These are phyloP conservation scores for Limnephilus lunatus DNA, from an alignment of 2,888 invertebrate genomes.

Conservation along the genomic window DNA sequence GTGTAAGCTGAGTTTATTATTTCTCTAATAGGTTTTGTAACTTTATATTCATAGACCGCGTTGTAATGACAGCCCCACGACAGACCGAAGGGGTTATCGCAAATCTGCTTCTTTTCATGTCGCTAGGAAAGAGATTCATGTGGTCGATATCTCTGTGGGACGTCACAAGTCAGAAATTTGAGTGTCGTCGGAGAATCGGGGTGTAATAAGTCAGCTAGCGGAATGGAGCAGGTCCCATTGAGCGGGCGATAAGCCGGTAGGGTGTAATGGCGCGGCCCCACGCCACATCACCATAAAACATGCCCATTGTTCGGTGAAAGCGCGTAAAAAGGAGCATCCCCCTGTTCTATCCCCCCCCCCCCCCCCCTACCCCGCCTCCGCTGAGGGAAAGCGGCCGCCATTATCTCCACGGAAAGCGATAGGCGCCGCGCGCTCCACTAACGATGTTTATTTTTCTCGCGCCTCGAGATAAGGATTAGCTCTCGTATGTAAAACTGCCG, in stretches of 20 bases:
- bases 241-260: conserved; percentile 60
- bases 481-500: conserved; percentile 67
- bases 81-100: not conserved
- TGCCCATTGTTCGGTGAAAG: conserved; percentile 56
- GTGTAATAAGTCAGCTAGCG: conserved; percentile 55
- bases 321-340: conserved; percentile 64
- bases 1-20: not conserved
- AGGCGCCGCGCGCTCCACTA: conserved; percentile 70
- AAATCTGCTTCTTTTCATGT: not conserved
- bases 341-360: not conserved
- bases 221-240: conserved; percentile 53
- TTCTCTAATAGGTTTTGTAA: not conserved
- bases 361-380: conserved; percentile 61
- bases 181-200: conserved; percentile 8
- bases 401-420: conserved; percentile 72
- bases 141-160: conserved; percentile 22
- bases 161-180: conserved; percentile 39
- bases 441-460: conserved; percentile 75
- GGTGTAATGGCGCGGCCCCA: conserved; percentile 60
- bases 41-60: not conserved
- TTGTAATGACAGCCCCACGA: not conserved
- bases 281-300: conserved; percentile 63
- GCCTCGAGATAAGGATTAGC: conserved; percentile 76
- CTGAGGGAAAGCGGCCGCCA: conserved; percentile 74
- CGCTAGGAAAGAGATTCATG: not conserved